Evolutionary conservation across 2,888 invertebrate genomes (phyloP), one percentile per base, ranked within the genome.

Genomic region (Lacanobia oleracea): DNA sequence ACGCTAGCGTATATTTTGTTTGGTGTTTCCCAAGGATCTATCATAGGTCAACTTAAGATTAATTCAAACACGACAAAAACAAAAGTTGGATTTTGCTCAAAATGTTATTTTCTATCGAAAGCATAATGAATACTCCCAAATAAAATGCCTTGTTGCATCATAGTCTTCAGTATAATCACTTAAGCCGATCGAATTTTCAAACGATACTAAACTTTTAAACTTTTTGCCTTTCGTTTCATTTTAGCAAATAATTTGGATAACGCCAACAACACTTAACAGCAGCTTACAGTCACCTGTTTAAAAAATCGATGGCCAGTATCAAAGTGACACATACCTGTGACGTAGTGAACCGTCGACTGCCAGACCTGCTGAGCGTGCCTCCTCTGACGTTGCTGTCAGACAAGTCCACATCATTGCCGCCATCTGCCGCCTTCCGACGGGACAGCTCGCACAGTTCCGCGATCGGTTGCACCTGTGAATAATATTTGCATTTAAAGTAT

Each of bases 401-500:
- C 64, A 98, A 95, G 62, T 97, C 97, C 37, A 98, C 97, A 85
- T 95, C 96, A 3, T 90, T 94, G 1, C 98, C 98, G 87, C 98
- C 98, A 84, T 97, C 96, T 0, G 91, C 95, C 5, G 96, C 95
- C 74, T 97, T 98, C 67, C 99, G 96, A 84, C 98, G 97, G 77
- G 98, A 98, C 87, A 99, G 93, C 94, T 99, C 99, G 86, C 98
- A 98, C 87, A 99, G 95, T 94, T 99, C 99, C 0, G 98, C 98
- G 82, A 99, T 98, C 54, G 99, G 98, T 94, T 99, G 99, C 79
- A 99, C 99, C 98, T 98, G 93, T n/a, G 18, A 2, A 50, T 21
- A 69, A 48, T 9, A 82, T 75, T 67, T 65, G 45, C 61, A 70
- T 72, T 54, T 65, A 53, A 23, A 71, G 50, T 61, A 33, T n/a